Percentiles rank a stretch among this genome's conserved stretches.
These are phyloP conservation scores for Penelope pileata DNA, from an alignment of 2,113 vertebrate genomes.

Conservation along the genomic window DNA sequence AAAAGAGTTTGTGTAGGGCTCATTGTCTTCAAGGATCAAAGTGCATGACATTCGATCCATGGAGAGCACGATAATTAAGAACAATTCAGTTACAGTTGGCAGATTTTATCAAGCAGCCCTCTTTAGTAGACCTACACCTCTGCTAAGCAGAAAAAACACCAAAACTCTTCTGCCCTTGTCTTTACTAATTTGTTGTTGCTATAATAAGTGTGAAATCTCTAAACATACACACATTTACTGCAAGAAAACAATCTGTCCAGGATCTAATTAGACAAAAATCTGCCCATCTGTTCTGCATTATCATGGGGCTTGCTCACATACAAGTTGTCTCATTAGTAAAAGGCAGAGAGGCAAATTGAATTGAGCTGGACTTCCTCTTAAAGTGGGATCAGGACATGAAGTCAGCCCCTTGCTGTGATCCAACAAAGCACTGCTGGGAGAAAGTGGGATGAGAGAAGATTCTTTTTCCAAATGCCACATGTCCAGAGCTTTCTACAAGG, in stretches of 20 bases:
- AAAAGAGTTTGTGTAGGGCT: neutral
- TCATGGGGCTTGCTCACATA: constrained; percentile 75
- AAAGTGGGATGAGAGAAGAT: constrained; percentile 76
- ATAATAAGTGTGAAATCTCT: constrained; percentile 84
- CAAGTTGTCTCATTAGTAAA: constrained; percentile 78
- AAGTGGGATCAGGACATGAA: constrained; percentile 82
- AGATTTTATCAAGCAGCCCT: constrained; percentile 22
- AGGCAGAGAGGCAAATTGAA: constrained; percentile 83
- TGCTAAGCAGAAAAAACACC: neutral
- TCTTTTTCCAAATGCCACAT: constrained; percentile 88
- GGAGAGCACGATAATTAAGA: neutral
- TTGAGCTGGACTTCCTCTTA: constrained; percentile 80
- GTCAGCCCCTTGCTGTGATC: constrained; percentile 86
- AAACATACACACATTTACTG: constrained; percentile 70
- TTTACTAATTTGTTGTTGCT: constrained; percentile 68
- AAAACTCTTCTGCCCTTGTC: neutral
- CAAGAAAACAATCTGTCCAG: constrained; percentile 73
- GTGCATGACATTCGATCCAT: neutral
- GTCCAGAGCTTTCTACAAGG: constrained; percentile 83
- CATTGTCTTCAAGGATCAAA: neutral
- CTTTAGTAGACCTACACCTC: neutral
- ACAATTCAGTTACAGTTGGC: constrained; percentile 39
- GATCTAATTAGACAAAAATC: constrained; percentile 86
- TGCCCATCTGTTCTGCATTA: constrained; percentile 85
- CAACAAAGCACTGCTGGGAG: constrained; percentile 84